phyloP scores from a whole-genome alignment of 92 coral and sea anemone species.

The Palythoa caribaeorum region DNA sequence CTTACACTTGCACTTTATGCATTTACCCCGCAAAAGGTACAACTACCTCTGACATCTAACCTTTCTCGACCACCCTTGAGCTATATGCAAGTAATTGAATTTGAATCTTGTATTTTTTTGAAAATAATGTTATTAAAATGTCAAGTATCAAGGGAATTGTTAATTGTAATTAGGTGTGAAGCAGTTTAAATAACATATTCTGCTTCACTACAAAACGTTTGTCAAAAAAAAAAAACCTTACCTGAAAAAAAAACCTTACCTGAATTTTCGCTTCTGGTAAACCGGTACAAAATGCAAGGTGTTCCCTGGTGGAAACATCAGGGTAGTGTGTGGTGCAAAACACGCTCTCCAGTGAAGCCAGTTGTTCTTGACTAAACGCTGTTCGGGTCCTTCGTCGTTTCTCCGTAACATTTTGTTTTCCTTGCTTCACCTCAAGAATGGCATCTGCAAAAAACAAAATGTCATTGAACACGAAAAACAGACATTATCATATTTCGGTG shows the following conservation, averaged over 20 bases:
- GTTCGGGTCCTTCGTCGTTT: constrained; percentile 46
- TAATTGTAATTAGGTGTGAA: no score
- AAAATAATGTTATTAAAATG: no score
- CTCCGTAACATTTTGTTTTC: neutral
- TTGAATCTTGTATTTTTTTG: no score
- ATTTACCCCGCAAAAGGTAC: no score
- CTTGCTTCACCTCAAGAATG: constrained; percentile 37
- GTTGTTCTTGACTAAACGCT: constrained; percentile 42
- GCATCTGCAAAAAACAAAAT: constrained; percentile 16
- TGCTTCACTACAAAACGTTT: no score
- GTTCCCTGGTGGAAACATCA: constrained; percentile 34
- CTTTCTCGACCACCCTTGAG: no score
- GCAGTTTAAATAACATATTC: no score
- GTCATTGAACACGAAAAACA: neutral
- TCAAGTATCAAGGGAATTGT: neutral
- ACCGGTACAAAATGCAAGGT: constrained; percentile 13
- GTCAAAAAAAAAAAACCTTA: neutral
- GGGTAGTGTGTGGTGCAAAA: constrained; percentile 39
- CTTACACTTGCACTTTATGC: no score
- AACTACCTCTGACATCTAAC: no score
- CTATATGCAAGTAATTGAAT: no score
- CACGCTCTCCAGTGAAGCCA: constrained; percentile 30
- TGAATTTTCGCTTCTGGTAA: constrained; percentile 41
- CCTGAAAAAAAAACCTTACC: constrained; percentile 32
- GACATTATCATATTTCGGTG: neutral